Evolutionary conservation across 2,113 vertebrate genomes (phyloP).

Genomic region (Perca flavescens): DNA sequence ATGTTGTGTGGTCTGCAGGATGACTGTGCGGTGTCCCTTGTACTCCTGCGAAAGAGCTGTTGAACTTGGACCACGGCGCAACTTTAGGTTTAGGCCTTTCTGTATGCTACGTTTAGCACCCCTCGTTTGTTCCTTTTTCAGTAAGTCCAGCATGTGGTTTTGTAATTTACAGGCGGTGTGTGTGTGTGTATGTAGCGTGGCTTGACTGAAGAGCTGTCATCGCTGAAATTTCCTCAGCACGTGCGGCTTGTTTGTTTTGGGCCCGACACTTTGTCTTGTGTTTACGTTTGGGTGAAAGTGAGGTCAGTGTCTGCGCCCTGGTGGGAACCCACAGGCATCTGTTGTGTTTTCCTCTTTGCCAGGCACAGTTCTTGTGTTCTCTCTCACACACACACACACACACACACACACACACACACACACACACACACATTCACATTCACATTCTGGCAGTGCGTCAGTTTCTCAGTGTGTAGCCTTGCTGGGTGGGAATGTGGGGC

Average conservation of each 20-base stretch:
- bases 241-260: slow-evolving; percentile 70
- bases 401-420: neutral
- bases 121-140: neutral
- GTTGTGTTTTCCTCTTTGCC: slow-evolving; percentile 57
- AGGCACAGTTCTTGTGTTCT: slow-evolving; percentile 26
- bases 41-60: neutral
- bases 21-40: neutral
- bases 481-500: slow-evolving; percentile 44
- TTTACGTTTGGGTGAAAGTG: slow-evolving; percentile 71
- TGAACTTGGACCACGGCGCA: neutral
- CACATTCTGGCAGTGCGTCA: slow-evolving; percentile 40
- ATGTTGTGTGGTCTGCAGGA: slow-evolving; percentile 13
- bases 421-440: neutral
- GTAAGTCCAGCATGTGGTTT: slow-evolving; percentile 16
- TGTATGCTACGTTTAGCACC: neutral
- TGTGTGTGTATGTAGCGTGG: neutral
- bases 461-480: slow-evolving; percentile 43
- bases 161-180: slow-evolving; percentile 15
- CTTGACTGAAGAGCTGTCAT: slow-evolving; percentile 2
- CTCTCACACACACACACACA: neutral
- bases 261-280: slow-evolving; percentile 59
- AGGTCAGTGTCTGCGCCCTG: slow-evolving; percentile 67
- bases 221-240: slow-evolving; percentile 46
- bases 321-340: slow-evolving; percentile 67
- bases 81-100: neutral